Percentiles rank a stretch among this genome's conserved stretches.
Evolutionary conservation across 2,113 vertebrate species (phyloP).

Genomic region (Raja brachyura): DNA sequence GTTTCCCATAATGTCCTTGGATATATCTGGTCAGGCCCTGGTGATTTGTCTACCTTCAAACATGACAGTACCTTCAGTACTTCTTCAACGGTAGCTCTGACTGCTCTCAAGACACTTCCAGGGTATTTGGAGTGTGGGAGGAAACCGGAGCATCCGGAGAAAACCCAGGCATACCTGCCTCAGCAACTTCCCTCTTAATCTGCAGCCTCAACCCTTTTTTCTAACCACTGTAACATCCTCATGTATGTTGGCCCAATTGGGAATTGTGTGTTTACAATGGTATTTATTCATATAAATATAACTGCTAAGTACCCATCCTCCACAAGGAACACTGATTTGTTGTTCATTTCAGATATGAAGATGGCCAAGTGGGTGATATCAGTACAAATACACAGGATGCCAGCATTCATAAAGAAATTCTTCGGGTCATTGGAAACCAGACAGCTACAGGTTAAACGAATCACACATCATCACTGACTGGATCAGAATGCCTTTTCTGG

Average conservation of each 20-base stretch:
- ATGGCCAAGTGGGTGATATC: slow-evolving; percentile 79
- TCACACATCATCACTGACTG: slow-evolving; percentile 42
- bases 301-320: neutral
- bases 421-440: slow-evolving; percentile 84
- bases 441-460: slow-evolving; percentile 77
- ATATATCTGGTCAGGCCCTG: too few relatives aligned
- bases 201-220: too few relatives aligned
- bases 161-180: too few relatives aligned
- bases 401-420: slow-evolving; percentile 77
- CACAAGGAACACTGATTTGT: neutral
- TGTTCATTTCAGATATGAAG: slow-evolving; percentile 68
- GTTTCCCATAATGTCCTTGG: too few relatives aligned
- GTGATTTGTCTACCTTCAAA: too few relatives aligned
- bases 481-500: slow-evolving; percentile 32
- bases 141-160: too few relatives aligned
- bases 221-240: too few relatives aligned
- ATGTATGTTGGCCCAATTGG: neutral
- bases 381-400: slow-evolving; percentile 82
- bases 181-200: too few relatives aligned
- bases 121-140: too few relatives aligned
- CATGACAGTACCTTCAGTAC: too few relatives aligned
- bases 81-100: too few relatives aligned
- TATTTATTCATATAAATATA: neutral
- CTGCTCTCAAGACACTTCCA: too few relatives aligned
- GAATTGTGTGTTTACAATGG: neutral